Evolutionary conservation across 2,797 vertebrate genomes (phyloP), one percentile per base, ranked within the genome.

Genomic region (Podarcis lilfordi): DNA sequence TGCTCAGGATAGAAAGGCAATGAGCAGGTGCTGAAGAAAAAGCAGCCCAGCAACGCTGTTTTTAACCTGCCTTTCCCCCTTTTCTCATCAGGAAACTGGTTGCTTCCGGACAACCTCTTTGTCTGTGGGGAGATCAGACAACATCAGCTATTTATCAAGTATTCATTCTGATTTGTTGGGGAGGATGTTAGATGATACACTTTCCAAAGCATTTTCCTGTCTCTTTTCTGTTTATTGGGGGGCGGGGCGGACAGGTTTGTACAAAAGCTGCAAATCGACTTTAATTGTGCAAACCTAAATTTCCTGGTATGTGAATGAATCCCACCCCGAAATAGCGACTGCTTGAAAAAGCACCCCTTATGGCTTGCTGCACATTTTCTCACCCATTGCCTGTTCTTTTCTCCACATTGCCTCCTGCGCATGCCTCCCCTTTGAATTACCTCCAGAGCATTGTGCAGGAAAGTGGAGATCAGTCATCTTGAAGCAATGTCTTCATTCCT

Each of bases 401-500:
- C 50, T 55, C 4, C 50, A n/a, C n/a, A 61, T 27, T 66, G 21
- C 21, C 29, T 78, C 75, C n/a, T 68, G 23, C 11, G 0, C n/a
- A 19, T 50, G 13, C 27, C 80, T 76, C 45, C 4, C 5, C 40
- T 82, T 75, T 29, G 75, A 4, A 69, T 21, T 21, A 35, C 23
- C 27, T 61, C 37, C 7, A 80, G 55, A 50, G 25, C 25, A 27
- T 35, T 37, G 32, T 72, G 50, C 50, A 55, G 27, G 25, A 61
- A 27, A 43, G 35, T 9, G 83, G 15, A 61, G 43, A 21, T 55
- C 10, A 59, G 27, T 55, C 10, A 59, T 35, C 64, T 66, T 68
- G 59, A 68, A 81, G 40, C 45, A 81, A 55, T 68, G 50, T 81
- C 27, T 89, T 89, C 72, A 82, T 89, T 82, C 71, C 23, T 68